Conservation (phyloP, 2,113 vertebrate species). For the Oplegnathus fasciatus region DNA sequence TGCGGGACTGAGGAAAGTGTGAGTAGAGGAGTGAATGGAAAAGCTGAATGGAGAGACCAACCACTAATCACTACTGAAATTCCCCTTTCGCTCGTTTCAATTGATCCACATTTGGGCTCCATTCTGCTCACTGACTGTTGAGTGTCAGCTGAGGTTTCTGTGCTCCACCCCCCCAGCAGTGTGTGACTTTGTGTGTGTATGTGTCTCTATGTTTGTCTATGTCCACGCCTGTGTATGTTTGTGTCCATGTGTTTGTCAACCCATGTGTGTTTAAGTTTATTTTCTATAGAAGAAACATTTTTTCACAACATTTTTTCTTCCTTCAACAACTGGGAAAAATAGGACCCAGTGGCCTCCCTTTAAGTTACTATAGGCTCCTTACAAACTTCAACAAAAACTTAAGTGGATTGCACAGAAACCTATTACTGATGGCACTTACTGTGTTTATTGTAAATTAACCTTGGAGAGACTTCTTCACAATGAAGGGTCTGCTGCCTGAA, state of each 20-base stretch:
- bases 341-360: neutral
- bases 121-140: constrained; percentile 18
- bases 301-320: neutral
- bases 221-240: neutral
- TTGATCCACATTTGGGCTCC: constrained; percentile 37
- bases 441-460: constrained; percentile 14
- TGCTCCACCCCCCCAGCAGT: neutral
- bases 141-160: constrained; percentile 20
- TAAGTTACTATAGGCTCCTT: neutral
- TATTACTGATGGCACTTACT: neutral
- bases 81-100: constrained; percentile 16
- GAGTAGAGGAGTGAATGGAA: constrained; percentile 2
- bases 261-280: constrained; percentile 6
- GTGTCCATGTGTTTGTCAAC: neutral
- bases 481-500: neutral
- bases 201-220: neutral
- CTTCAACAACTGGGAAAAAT: neutral
- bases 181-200: constrained; percentile 20
- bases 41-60: constrained; percentile 2
- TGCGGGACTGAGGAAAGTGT: neutral
- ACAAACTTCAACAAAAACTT: constrained; percentile 15
- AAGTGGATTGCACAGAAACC: neutral
- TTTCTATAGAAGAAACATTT: neutral
- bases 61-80: neutral
- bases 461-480: neutral